Percentiles rank a stretch among this genome's conserved stretches.
Conservation (phyloP, 2,888 invertebrate species). For the Parelbella ahira region DNA sequence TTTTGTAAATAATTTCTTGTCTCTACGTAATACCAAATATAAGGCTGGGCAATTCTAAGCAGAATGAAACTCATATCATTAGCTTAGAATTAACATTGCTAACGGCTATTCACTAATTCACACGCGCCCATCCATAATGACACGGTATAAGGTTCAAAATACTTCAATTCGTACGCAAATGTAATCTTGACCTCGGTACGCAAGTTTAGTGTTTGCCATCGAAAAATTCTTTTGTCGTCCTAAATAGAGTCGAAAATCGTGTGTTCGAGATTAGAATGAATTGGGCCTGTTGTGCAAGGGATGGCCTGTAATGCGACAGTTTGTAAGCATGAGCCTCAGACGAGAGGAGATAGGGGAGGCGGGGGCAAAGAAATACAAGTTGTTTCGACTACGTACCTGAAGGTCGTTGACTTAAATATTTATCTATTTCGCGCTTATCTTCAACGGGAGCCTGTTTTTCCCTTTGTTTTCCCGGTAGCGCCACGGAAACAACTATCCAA, state of each 20-base stretch:
- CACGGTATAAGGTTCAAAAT: conserved; percentile 45
- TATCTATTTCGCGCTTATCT: conserved; percentile 32
- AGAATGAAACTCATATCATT: conserved; percentile 56
- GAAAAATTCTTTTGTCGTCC: conserved; percentile 34
- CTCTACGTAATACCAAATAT: conserved; percentile 5
- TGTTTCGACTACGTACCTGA: conserved; percentile 47
- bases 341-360: conserved; percentile 31
- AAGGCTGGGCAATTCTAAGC: conserved; percentile 29
- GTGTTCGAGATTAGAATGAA: conserved; percentile 16
- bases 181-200: conserved; percentile 39
- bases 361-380: conserved; percentile 63
- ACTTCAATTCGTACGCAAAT: conserved; percentile 32
- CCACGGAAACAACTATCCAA: no score
- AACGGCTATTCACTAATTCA: conserved; percentile 41
- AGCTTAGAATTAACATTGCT: conserved; percentile 70
- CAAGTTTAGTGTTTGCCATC: conserved; percentile 39
- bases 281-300: conserved; percentile 56
- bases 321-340: conserved; percentile 78
- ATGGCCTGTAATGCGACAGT: conserved; percentile 76
- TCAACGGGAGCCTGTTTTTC: conserved; percentile 7
- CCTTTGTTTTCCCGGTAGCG: conserved; percentile 15
- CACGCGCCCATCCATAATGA: conserved; percentile 41
- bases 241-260: conserved; percentile 46
- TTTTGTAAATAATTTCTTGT: conserved; percentile 20
- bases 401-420: conserved; percentile 65